Evolutionary conservation across 2,113 vertebrate genomes (phyloP).

Genomic region (Clarias gariepinus): DNA sequence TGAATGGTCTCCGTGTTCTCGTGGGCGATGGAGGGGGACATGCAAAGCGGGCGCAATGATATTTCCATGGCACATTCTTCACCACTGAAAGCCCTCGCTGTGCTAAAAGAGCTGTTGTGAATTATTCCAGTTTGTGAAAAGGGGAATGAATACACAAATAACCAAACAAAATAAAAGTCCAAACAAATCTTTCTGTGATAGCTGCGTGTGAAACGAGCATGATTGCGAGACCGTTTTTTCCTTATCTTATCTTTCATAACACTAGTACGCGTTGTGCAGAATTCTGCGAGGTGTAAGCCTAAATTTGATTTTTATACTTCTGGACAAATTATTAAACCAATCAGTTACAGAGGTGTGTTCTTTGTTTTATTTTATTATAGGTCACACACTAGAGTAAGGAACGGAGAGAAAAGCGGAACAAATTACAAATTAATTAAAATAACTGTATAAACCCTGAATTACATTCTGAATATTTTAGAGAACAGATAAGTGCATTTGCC

Average conservation of each 20-base stretch:
- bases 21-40: conserved; percentile 31
- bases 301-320: conserved; percentile 1
- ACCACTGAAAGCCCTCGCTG: conserved; percentile 50
- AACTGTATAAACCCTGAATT: neutral
- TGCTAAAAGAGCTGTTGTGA: conserved; percentile 45
- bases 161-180: conserved; percentile 27
- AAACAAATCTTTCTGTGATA: conserved; percentile 45
- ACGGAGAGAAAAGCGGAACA: neutral
- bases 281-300: neutral
- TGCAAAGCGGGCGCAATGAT: conserved; percentile 50
- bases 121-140: conserved; percentile 36
- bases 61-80: conserved; percentile 53
- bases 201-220: conserved; percentile 15
- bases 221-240: neutral
- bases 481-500: neutral
- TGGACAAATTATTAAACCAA: conserved; percentile 1
- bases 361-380: neutral
- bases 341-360: neutral
- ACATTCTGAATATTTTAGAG: neutral
- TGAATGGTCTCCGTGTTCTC: conserved; percentile 37
- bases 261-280: neutral
- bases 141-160: conserved; percentile 52
- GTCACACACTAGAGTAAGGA: neutral
- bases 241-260: conserved; percentile 27
- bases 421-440: neutral